phyloP scores from a whole-genome alignment of 1,140 invertebrate species.

The Drosophila kanapiae region DNA sequence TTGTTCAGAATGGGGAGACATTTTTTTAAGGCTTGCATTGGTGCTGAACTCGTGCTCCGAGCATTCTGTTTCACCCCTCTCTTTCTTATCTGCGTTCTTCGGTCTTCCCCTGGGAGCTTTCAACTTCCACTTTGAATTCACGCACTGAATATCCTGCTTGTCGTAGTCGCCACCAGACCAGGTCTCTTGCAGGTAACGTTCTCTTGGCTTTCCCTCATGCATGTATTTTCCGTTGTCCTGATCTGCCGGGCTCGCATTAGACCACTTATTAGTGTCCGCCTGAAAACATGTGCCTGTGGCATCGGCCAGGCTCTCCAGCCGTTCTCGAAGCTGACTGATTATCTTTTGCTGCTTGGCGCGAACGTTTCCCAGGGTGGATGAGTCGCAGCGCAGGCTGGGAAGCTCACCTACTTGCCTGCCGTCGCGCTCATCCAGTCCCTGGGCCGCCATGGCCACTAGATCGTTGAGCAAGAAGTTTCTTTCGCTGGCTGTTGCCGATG shows the following conservation, averaged over 20 bases:
- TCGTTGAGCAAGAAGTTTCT: slow-evolving; percentile 44
- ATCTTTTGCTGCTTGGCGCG: slow-evolving; percentile 50
- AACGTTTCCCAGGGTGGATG: slow-evolving; percentile 35
- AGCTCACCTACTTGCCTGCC: slow-evolving; percentile 1
- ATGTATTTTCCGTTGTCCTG: neutral
- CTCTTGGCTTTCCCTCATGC: neutral
- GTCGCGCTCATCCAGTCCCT: slow-evolving; percentile 31
- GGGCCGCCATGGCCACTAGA: slow-evolving; percentile 41
- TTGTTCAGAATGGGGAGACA: neutral
- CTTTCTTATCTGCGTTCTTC: too few species aligned
- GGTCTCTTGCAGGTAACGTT: neutral
- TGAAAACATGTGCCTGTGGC: slow-evolving; percentile 7
- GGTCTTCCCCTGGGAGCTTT: neutral
- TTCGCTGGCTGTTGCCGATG: slow-evolving; percentile 37
- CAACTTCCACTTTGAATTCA: neutral
- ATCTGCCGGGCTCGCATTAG: neutral
- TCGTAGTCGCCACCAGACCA: neutral
- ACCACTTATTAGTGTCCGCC: slow-evolving; percentile 2
- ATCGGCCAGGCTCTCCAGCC: slow-evolving; percentile 20
- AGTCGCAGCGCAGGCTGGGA: slow-evolving; percentile 39
- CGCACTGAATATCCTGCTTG: neutral
- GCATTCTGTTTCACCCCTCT: neutral
- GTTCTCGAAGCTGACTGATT: slow-evolving; percentile 36
- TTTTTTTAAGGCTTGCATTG: neutral
- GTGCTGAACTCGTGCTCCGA: too few species aligned